Base-by-base conservation (phyloP, 2,113 vertebrate species). In the Zeus faber region DNA sequence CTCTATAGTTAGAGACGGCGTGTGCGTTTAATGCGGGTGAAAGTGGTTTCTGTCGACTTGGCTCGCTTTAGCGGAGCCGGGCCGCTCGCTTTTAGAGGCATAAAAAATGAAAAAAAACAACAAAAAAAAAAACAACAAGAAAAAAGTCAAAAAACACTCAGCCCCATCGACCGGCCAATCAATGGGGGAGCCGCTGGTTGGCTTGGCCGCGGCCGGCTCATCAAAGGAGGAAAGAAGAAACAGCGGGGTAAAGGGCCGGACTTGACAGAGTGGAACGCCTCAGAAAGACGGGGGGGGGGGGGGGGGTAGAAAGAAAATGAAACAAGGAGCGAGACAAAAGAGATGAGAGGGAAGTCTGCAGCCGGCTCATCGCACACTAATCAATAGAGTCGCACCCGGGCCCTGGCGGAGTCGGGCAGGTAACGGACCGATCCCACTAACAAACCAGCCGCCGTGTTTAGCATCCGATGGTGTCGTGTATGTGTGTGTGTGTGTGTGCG, bases 161-260 rank as follows among this genome's bases (percentile, higher is more conserved):
- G 81, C 81, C n/a, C 73, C 79, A 86, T 85, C 78, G 77, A 86
- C 81, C 70, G 55, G 43, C 80, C 76, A 84, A 85, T 86, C 85
- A 82, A 82, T 81, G 74, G 68, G n/a, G 58, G 72, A 83, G 76
- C 76, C 74, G 77, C 67, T 20, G 65, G 77, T 67, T 52, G 51
- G 69, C 73, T 65, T 64, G 67, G 67, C 60, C 35, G 41, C 72
- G 66, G 67, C 67, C 60, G 45, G 75, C 72, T 81, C 81, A 84
- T 84, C 78, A 84, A 77, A 84, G 78, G 58, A 55, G 56, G 65
- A 59, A 62, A 76, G 73, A 72, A 81, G 68, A 86, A 83, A 80
- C 65, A 78, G 75, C 61, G 54, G 68, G 68, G 65, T 37, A 59
- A 60, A 59, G n/a, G 62, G 64, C 44, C 66, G 65, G 70, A 65